Base-by-base conservation (phyloP, 2,797 vertebrate species). In the Pseudomugil tenellus region DNA sequence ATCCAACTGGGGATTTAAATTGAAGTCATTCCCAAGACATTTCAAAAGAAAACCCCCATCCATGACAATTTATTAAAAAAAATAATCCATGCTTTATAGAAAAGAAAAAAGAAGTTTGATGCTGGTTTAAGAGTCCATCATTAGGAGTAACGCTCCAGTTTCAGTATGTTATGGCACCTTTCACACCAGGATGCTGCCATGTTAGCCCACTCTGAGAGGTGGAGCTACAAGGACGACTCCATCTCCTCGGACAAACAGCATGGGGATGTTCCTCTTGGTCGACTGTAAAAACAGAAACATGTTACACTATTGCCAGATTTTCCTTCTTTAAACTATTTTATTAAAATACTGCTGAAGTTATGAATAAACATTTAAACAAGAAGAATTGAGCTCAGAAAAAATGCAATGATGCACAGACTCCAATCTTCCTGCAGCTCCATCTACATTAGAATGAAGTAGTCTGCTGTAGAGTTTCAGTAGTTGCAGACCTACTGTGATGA, bases 261-360 rank as follows among this genome's bases (percentile, higher is more conserved):
- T 99, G 0, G 98, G 97, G 80, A 99, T 99, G 92, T 99, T 99
- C 84, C 97, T 94, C 92, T 99, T 99, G 46, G 98, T 99, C 1
- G 98, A 99, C 98, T 99, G 46, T 17, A 74, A 66, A 31, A 32
- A 76, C 19, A 76, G 17, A 61, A 57, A 53, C 16, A 28, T 43
- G 1, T 11, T 10, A 35, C 9, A 46, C 1, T 6, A 6, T 63
- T 19, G 55, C 7, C 26, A 3, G 17, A 46, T 21, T 3, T 0
- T n/a, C 34, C 32, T 58, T 46, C 25, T 23, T 61, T 25, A 43
- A 35, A 60, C 6, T 14, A 11, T 48, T 14, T 8, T 11, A 11
- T 10, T 2, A 4, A 17, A 48, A 32, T 43, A 32, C 1, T 19
- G 14, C 6, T 28, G 1, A 55, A 53, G 6, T 35, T 63, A 28